phyloP scores from a whole-genome alignment of 1,140 invertebrate species.

The Solen grandis region DNA sequence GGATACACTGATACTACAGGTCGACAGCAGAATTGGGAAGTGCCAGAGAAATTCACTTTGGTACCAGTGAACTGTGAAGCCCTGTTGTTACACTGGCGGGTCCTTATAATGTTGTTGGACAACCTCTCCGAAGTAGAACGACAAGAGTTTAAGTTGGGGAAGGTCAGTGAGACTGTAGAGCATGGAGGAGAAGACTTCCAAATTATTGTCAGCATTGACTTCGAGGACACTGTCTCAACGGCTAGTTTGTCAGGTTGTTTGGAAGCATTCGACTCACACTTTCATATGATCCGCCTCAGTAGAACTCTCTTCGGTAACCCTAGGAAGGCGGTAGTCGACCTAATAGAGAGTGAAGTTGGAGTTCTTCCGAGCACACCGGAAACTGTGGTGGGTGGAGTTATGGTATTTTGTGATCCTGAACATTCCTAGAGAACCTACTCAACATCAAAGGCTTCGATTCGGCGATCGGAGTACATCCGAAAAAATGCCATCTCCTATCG shows the following conservation, averaged over 20 bases:
- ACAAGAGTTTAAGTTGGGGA: background rate
- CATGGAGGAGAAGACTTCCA: background rate
- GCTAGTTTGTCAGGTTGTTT: too few species aligned
- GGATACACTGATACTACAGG: too few species aligned
- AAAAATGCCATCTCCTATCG: conserved; percentile 6
- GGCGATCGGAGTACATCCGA: conserved; percentile 14
- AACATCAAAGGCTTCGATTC: conserved; percentile 4
- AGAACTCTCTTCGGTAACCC: background rate
- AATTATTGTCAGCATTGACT: background rate
- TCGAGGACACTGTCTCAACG: background rate
- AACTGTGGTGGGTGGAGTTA: conserved; percentile 21
- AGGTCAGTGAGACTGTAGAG: background rate
- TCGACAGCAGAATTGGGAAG: background rate
- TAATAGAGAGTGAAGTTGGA: background rate
- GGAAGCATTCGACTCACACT: conserved; percentile 8
- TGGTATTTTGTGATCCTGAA: conserved; percentile 22
- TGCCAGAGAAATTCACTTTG: background rate
- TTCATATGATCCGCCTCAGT: conserved; percentile 3
- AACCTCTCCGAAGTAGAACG: background rate
- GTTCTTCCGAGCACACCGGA: background rate
- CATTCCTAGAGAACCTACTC: background rate
- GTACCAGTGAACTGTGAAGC: conserved; percentile 7
- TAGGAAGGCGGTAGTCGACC: conserved; percentile 1
- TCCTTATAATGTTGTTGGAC: background rate
- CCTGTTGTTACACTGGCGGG: conserved; percentile 1